phyloP scores from a whole-genome alignment of 2,888 invertebrate species.

The Ormyrus nitidulus region DNA sequence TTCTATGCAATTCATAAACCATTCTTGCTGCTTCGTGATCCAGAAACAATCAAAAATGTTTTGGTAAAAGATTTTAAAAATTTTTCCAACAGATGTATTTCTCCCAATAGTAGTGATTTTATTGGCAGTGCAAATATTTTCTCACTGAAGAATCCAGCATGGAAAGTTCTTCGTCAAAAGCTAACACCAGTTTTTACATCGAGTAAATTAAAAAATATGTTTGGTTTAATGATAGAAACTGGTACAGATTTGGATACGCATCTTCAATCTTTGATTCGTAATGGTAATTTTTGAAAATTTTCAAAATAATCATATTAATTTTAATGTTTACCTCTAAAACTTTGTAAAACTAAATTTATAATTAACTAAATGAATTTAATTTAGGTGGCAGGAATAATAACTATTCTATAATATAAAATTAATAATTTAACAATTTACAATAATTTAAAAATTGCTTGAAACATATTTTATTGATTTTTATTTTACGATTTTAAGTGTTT shows the following conservation, averaged over 20 bases:
- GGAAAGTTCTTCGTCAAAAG: conserved; percentile 75
- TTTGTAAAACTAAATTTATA: not conserved
- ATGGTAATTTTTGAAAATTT: conserved; percentile 57
- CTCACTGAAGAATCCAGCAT: conserved; percentile 73
- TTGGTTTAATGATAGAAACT: conserved; percentile 63
- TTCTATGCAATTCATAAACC: conserved; percentile 74
- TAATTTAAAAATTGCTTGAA: too few species aligned
- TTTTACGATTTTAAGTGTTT: too few species aligned
- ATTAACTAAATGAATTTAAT: not conserved
- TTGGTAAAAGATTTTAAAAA: conserved; percentile 76
- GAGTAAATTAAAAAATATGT: conserved; percentile 68
- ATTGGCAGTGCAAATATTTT: conserved; percentile 75
- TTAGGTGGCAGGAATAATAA: too few species aligned
- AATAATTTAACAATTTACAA: too few species aligned
- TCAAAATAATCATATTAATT: not conserved
- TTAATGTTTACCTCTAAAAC: not conserved
- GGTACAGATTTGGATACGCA: conserved; percentile 61
- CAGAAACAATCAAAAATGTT: conserved; percentile 75
- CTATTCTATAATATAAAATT: too few species aligned
- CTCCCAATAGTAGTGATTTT: conserved; percentile 70
- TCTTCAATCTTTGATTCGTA: conserved; percentile 57
- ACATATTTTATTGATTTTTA: too few species aligned
- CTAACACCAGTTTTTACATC: conserved; percentile 76
- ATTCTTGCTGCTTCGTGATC: conserved; percentile 73
- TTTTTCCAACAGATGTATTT: conserved; percentile 72